These are phyloP conservation scores for Torymus tubicola DNA, from an alignment of 2,888 invertebrate species.

Conservation along the genomic window DNA sequence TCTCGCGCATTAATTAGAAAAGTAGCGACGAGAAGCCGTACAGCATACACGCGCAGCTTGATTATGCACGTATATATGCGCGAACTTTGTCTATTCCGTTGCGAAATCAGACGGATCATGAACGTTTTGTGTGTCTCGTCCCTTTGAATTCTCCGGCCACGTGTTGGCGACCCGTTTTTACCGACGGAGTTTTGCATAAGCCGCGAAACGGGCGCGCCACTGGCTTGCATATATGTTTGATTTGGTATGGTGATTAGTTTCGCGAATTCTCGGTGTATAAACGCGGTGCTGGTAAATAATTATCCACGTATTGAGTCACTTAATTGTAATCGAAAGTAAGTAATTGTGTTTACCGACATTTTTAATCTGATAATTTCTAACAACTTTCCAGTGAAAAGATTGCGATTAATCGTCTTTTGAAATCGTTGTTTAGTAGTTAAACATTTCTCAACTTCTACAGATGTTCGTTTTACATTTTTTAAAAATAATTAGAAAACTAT, in stretches of 20 bases:
- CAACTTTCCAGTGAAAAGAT: background rate
- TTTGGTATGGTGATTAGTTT: too few relatives aligned
- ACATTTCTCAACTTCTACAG: too few relatives aligned
- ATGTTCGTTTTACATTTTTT: too few relatives aligned
- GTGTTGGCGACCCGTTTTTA: background rate
- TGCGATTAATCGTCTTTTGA: background rate
- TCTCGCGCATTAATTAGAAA: slow-evolving; percentile 41
- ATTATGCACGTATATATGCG: slow-evolving; percentile 33
- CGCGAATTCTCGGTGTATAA: too few relatives aligned
- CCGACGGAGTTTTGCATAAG: slow-evolving; percentile 2
- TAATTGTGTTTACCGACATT: too few relatives aligned
- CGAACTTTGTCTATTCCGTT: slow-evolving; percentile 22
- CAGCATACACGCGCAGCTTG: background rate
- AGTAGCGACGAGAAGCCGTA: background rate
- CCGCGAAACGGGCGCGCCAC: too few relatives aligned
- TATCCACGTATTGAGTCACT: too few relatives aligned
- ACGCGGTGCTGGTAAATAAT: too few relatives aligned
- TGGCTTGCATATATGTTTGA: too few relatives aligned
- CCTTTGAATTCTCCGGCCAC: slow-evolving; percentile 32
- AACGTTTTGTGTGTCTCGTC: background rate
- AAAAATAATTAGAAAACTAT: too few relatives aligned
- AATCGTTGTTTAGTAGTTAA: background rate
- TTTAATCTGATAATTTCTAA: background rate
- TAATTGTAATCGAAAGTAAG: too few relatives aligned
- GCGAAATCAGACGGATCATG: slow-evolving; percentile 20